Evolutionary conservation across 2,797 vertebrate species (phyloP), one percentile per base, ranked within the genome.

Genomic region (Synaphobranchus kaupii): DNA sequence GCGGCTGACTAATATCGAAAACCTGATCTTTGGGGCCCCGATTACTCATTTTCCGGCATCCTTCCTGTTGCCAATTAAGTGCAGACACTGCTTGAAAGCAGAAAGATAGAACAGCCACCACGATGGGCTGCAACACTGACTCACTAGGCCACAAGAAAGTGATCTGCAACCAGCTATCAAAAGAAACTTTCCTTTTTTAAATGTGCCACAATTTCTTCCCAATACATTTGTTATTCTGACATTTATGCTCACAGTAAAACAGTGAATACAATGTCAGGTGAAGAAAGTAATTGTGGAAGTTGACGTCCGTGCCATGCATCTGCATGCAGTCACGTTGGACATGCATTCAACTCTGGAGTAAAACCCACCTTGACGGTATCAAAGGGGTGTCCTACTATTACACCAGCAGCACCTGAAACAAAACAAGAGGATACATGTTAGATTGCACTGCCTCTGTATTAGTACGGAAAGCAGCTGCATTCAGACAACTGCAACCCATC

Each of bases 341-440:
- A 50, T 10, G 54, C 7, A 22, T 56, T 31, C 28, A 50, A 17
- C 54, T 58, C n/a, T 3, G 66, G 6, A 71, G 48, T 48, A 47
- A 84, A 84, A 93, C 96, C 92, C 94, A 99, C 98, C 97, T 99
- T 99, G 76, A 99, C 98, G 0, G 98, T 99, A 94, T 99, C 99
- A 91, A 99, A 99, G 0, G 99, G 99, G 92, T 99, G 99, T 94
- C 99, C 99, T 71, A 99, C 98, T 86, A 99, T 93, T 89, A 99
- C 99, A 68, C 99, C 99, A 0, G 97, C 98, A 92, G 97, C 98
- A 94, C 98, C 98, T 99, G 89, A 90, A 87, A 83, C 60, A 93
- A 91, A 89, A 34, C 2, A 88, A 54, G 85, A 63, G 80, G 81
- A 58, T 28, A 31, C 58, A 9, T n/a, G 56, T 83, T 83, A 56